phyloP scores from a whole-genome alignment of 2,888 invertebrate genomes.

The Drosophila nr. perissopoda region DNA sequence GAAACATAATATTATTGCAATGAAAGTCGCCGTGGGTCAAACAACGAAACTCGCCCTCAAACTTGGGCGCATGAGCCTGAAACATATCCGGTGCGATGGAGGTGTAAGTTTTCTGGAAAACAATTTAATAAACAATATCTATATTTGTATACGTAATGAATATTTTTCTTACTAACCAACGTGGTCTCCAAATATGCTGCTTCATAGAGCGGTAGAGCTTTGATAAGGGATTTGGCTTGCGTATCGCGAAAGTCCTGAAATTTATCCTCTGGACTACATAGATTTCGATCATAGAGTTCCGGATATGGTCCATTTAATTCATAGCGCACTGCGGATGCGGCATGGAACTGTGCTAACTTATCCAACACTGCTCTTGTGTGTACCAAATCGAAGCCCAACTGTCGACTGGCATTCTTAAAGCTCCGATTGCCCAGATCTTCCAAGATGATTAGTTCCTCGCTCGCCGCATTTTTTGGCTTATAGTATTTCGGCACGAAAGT shows the following conservation, averaged over 20 bases:
- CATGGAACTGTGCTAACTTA: conserved; percentile 85
- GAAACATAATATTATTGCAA: conserved; percentile 83
- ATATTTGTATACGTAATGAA: neutral
- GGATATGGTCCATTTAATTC: conserved; percentile 74
- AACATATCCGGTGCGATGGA: conserved; percentile 58
- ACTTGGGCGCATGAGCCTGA: conserved; percentile 54
- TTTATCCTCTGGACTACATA: conserved; percentile 59
- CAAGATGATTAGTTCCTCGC: conserved; percentile 68
- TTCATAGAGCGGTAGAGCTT: conserved; percentile 49
- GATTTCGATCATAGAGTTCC: conserved; percentile 61
- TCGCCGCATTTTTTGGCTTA: conserved; percentile 18
- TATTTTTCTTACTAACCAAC: conserved; percentile 61
- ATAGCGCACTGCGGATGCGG: conserved; percentile 84
- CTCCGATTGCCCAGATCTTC: conserved; percentile 75
- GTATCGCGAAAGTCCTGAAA: conserved; percentile 55
- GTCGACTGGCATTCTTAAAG: conserved; percentile 69
- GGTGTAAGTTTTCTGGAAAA: conserved; percentile 51
- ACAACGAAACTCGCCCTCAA: conserved; percentile 62
- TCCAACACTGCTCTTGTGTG: conserved; percentile 83
- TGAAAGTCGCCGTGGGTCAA: conserved; percentile 83
- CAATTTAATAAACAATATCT: neutral
- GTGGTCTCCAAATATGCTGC: conserved; percentile 52
- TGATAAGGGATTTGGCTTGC: conserved; percentile 46
- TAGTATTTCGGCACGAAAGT: conserved; percentile 73
- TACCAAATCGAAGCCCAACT: conserved; percentile 81